Evolutionary conservation across 2,888 invertebrate genomes (phyloP).

Genomic region (Willowsia nigromaculata): DNA sequence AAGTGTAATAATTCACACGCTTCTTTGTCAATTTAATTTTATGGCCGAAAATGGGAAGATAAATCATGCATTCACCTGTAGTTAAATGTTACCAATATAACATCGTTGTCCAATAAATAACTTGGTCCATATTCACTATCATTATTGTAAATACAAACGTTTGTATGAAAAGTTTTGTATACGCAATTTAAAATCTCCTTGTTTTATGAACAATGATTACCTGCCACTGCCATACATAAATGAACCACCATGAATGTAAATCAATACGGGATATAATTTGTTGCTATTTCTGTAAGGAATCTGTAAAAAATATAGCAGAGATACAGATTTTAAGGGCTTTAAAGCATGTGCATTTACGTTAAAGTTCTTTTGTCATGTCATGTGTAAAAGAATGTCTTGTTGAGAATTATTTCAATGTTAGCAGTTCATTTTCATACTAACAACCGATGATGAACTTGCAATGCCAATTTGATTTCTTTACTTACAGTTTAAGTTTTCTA

Average conservation of each 20-base stretch:
- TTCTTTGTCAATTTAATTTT: too few species aligned
- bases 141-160: neutral
- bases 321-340: too few species aligned
- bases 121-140: constrained; percentile 68
- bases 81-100: constrained; percentile 70
- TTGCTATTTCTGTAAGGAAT: constrained; percentile 23
- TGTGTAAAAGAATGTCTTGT: too few species aligned
- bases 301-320: constrained; percentile 9
- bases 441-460: too few species aligned
- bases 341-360: too few species aligned
- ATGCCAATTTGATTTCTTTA: too few species aligned
- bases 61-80: constrained; percentile 61
- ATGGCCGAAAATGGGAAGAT: too few species aligned
- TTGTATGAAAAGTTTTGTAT: neutral
- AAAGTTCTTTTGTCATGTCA: too few species aligned
- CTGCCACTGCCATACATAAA: constrained; percentile 67
- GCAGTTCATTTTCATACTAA: too few species aligned
- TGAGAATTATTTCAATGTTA: too few species aligned
- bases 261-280: constrained; percentile 61
- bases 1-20: too few species aligned
- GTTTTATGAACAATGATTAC: neutral
- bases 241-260: constrained; percentile 74
- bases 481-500: too few species aligned
- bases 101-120: constrained; percentile 64
- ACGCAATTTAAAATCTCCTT: neutral